Evolutionary conservation across 2,113 vertebrate genomes (phyloP).

Genomic region (Phyllostomus hastatus): DNA sequence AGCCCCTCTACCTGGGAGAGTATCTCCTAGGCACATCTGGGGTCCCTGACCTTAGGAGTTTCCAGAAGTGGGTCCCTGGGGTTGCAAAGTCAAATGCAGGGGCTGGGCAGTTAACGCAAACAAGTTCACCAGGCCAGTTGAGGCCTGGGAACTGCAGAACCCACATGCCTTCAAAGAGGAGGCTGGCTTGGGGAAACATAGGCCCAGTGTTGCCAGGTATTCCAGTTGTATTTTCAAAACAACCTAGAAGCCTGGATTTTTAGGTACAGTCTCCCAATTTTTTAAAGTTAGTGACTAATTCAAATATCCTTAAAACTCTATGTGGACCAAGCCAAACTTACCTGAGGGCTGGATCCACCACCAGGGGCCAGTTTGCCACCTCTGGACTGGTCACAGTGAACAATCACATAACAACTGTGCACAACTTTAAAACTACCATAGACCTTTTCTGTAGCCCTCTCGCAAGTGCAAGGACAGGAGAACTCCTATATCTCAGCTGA

Average conservation of each 20-base stretch:
- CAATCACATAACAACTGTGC: background rate
- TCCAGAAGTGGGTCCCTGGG: background rate
- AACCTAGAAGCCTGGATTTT: background rate
- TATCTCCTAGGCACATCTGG: background rate
- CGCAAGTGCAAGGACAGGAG: background rate
- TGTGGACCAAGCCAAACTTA: background rate
- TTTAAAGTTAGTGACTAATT: background rate
- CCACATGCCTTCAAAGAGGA: background rate
- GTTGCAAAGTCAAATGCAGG: background rate
- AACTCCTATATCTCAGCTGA: background rate
- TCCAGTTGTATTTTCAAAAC: background rate
- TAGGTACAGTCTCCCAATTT: background rate
- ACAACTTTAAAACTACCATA: background rate
- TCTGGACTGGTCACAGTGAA: background rate
- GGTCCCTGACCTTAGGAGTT: background rate
- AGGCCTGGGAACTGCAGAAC: background rate
- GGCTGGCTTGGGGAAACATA: background rate
- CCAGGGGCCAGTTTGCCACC: background rate
- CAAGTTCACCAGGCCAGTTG: background rate
- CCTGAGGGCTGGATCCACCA: background rate
- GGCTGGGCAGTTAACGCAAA: background rate
- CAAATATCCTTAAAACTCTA: background rate
- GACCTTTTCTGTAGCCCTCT: background rate
- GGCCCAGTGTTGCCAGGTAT: background rate
- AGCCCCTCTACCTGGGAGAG: background rate